Evolutionary conservation across 2,888 invertebrate genomes (phyloP).

Genomic region (Dermolepida albohirtum): DNA sequence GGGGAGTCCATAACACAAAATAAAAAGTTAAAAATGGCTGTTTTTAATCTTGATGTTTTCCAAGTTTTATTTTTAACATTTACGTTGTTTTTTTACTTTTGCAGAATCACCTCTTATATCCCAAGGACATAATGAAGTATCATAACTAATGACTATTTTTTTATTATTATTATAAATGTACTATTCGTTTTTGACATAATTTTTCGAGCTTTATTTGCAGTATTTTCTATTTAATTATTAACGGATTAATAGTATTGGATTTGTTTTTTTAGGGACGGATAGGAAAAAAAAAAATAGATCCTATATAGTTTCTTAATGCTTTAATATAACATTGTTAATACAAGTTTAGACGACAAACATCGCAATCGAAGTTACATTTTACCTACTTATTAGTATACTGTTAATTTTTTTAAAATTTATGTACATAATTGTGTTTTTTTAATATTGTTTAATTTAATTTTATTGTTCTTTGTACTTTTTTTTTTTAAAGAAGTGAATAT

Average conservation of each 20-base stretch:
- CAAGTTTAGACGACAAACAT: constrained; percentile 1
- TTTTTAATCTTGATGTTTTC: constrained; percentile 41
- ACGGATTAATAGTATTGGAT: constrained; percentile 24
- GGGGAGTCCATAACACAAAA: constrained; percentile 7
- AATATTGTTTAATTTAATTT: too few relatives aligned
- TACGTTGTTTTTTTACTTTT: constrained; percentile 57
- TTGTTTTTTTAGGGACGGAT: constrained; percentile 28
- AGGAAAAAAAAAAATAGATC: constrained; percentile 35
- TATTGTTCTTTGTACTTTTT: too few relatives aligned
- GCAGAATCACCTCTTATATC: constrained; percentile 61
- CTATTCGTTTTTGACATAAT: constrained; percentile 12
- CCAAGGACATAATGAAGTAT: constrained; percentile 58
- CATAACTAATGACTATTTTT: constrained; percentile 49
- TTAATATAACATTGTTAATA: not conserved
- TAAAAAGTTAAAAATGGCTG: constrained; percentile 11
- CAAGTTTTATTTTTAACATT: constrained; percentile 47
- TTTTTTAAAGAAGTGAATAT: too few relatives aligned
- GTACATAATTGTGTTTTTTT: too few relatives aligned
- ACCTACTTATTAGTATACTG: too few relatives aligned
- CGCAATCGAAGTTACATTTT: not conserved
- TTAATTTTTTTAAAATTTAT: too few relatives aligned
- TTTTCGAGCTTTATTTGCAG: constrained; percentile 10
- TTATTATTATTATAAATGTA: constrained; percentile 15
- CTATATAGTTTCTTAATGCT: constrained; percentile 36
- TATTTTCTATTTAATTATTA: constrained; percentile 11